Base-by-base conservation (phyloP, 2,113 vertebrate species). In the Aramus guarauna region DNA sequence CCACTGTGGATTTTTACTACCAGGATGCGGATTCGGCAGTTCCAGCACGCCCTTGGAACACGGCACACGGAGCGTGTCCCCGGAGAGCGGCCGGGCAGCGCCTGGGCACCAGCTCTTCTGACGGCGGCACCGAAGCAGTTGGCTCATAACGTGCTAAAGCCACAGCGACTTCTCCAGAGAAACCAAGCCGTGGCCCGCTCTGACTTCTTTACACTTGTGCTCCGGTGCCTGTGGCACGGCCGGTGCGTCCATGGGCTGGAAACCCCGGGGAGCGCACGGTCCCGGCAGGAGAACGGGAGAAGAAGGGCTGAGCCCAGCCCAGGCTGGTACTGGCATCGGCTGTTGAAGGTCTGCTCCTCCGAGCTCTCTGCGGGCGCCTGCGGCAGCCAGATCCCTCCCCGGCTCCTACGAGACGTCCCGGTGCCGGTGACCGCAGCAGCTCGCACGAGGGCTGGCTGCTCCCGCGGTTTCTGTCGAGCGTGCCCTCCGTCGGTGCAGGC, bases 241-340 rank as follows among this genome's bases (percentile, higher is more conserved):
- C 56, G 39, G 21, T 0, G 19, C 5, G 10, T 30, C 60, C 53
- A 13, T 7, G 6, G 79, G 41, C 72, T 83, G 58, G 58, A 37
- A 67, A 26, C 29, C 37, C 29, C 7, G 22, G 21, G 41, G 9
- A 78, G 14, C 0, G 0, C n/a, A 0, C 0, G 14, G 47, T 58
- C 41, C 62, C 75, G 84, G 79, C 67, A 83, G 39, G 32, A 55
- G n/a, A 34, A 41, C 10, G 37, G 52, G 2, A 39, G 37, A 76
- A 75, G 58, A n/a, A 75, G 67, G 71, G 62, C 50, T 67, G 52
- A 47, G 41, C 36, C 1, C 8, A 64, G 45, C 39, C 45, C 63
- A 41, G 55, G 45, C 83, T 78, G 74, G n/a, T n/a, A 2, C 55
- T 8, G 17, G 10, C 21, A 69, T 34, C 3, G 5, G 3, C 23